Conservation (phyloP, 2,113 vertebrate genomes). For the Periophthalmus modestus region DNA sequence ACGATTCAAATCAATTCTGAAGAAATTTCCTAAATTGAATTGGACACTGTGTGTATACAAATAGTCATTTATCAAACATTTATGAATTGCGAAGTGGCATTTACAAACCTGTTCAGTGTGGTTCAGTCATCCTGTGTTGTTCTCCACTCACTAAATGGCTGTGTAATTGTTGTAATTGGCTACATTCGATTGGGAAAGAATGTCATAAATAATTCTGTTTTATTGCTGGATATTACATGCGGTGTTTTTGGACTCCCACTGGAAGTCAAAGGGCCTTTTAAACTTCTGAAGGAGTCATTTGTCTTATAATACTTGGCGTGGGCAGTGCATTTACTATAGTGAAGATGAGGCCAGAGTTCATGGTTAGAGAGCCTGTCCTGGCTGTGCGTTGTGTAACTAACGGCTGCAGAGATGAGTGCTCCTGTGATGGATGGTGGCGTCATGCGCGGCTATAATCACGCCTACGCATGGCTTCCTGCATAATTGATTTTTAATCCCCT, state of each 20-base stretch:
- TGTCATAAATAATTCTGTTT: conserved; percentile 22
- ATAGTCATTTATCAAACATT: background rate
- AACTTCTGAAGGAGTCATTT: conserved; percentile 32
- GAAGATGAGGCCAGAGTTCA: conserved; percentile 68
- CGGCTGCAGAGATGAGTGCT: conserved; percentile 74
- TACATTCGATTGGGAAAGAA: conserved; percentile 30
- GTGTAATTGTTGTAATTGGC: conserved; percentile 42
- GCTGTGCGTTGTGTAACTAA: conserved; percentile 69
- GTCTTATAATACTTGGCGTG: conserved; percentile 34
- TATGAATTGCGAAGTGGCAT: conserved; percentile 10
- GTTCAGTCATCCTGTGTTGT: conserved; percentile 17
- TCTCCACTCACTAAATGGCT: conserved; percentile 32
- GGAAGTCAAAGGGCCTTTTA: background rate
- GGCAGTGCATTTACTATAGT: conserved; percentile 44
- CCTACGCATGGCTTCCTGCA: conserved; percentile 80
- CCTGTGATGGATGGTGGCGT: conserved; percentile 78
- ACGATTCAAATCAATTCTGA: background rate
- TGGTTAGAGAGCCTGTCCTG: conserved; percentile 54
- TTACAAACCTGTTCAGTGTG: conserved; percentile 6
- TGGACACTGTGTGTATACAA: background rate
- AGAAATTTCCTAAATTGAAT: background rate
- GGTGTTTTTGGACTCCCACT: conserved; percentile 11
- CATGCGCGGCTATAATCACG: conserved; percentile 77
- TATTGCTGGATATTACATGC: conserved; percentile 11
- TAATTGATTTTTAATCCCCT: conserved; percentile 85